These are phyloP conservation scores for Malurus cyaneus DNA, from an alignment of 2,113 vertebrate genomes.

Conservation along the genomic window DNA sequence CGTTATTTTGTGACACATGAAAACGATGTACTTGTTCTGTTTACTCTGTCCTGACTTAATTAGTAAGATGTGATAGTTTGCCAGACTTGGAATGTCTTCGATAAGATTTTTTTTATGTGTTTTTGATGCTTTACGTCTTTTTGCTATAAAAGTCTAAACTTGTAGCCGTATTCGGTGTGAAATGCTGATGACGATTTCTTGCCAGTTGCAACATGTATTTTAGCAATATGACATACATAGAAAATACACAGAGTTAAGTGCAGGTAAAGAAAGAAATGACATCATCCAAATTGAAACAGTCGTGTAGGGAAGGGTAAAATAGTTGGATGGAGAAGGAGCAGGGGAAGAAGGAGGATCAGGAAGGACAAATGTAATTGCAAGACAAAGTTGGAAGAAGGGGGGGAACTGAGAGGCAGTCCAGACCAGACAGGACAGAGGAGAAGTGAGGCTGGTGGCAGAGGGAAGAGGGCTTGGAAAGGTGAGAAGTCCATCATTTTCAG, in stretches of 20 bases:
- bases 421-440: neutral
- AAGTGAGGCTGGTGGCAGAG: neutral
- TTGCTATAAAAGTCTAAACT: neutral
- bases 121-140: constrained; percentile 31
- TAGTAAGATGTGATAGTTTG: constrained; percentile 15
- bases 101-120: constrained; percentile 2
- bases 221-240: neutral
- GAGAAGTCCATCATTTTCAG: neutral
- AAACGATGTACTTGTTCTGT: constrained; percentile 73
- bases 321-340: neutral
- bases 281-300: neutral
- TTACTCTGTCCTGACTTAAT: constrained; percentile 68
- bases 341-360: neutral
- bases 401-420: neutral
- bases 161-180: constrained; percentile 1
- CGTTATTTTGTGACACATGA: constrained; percentile 69
- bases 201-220: neutral
- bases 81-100: constrained; percentile 19
- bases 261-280: constrained; percentile 13
- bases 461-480: neutral
- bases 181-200: constrained; percentile 15
- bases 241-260: neutral
- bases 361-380: neutral
- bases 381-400: neutral
- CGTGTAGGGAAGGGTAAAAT: neutral